Base-by-base conservation (phyloP, 2,888 invertebrate genomes). In the Plemyria rubiginata region DNA sequence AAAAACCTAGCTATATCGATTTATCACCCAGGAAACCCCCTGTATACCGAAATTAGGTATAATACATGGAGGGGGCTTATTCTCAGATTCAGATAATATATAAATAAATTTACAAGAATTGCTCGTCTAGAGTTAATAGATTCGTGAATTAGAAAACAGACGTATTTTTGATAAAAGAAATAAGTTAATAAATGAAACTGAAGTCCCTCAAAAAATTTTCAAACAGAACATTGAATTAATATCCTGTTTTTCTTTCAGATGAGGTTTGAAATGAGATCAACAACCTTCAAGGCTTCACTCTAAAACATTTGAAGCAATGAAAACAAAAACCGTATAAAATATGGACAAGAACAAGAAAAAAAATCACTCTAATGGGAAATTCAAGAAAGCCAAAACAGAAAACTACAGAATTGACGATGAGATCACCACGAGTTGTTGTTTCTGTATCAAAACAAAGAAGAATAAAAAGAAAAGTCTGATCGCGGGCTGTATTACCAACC, bases 401-500 rank as follows among this genome's bases (percentile, higher is more conserved):
- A 82, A 72, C 59, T 90, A 92, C 62, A 80, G 80, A 68, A 70
- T 74, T 11, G 88, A 88, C 38, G 92, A 92, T 15, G 92, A 92
- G 51, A 79, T 86, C 56, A 80, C 86, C 38, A 88, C 90, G 7
- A 92, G 90, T 0, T 93, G 93, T 68, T 93, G 93, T 72, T 85
- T 93, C 65, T 93, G 93, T 67, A 81, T 93, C 62, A 92, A 90
- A 78, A 92, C 93, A 12, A 91, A 88, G 70, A 92, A 87, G 65
- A 90, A 87, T 66, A 90, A 92, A 68, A 92, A 93, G 76, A 93
- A 93, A 67, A 88, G 87, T 62, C 77, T 93, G 0, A 82, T 93
- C 15, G 95, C 96, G 29, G 96, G 96, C 11, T 94, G 96, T 72
- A 92, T 96, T 66, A 96, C 97, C 52, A 97, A 97, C 87, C 88